phyloP scores from a whole-genome alignment of 1,140 invertebrate species.

The Melitaea cinxia region DNA sequence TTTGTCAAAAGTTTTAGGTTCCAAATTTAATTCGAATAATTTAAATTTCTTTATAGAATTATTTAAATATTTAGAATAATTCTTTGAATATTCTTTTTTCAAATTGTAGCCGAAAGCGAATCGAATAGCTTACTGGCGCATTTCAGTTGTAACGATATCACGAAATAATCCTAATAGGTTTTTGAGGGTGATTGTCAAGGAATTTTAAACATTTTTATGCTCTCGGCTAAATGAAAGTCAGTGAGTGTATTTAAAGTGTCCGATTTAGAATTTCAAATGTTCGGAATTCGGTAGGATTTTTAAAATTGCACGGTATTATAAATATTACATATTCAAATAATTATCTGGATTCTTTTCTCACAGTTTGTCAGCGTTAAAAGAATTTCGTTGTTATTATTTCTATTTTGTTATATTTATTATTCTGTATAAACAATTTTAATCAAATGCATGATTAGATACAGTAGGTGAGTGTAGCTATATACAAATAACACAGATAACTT shows the following conservation, averaged over 20 bases:
- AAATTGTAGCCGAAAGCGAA: conserved; percentile 25
- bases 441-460: too few species aligned
- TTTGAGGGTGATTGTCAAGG: not conserved
- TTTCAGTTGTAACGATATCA: conserved; percentile 13
- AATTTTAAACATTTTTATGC: conserved; percentile 3
- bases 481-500: too few species aligned
- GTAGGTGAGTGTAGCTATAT: too few species aligned
- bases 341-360: conserved; percentile 17
- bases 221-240: not conserved
- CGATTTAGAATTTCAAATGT: conserved; percentile 7
- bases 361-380: not conserved
- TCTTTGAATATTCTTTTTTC: conserved; percentile 16
- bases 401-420: not conserved
- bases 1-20: conserved; percentile 32
- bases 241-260: conserved; percentile 8
- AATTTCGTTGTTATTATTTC: not conserved
- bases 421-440: too few species aligned
- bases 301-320: conserved; percentile 24
- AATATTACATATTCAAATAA: conserved; percentile 9
- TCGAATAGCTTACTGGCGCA: conserved; percentile 6
- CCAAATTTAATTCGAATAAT: conserved; percentile 22
- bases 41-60: conserved; percentile 29
- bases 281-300: conserved; percentile 33
- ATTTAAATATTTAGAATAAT: conserved; percentile 12
- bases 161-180: not conserved